Conservation (phyloP, 1,140 invertebrate genomes). For the Temnothorax curvispinosus region DNA sequence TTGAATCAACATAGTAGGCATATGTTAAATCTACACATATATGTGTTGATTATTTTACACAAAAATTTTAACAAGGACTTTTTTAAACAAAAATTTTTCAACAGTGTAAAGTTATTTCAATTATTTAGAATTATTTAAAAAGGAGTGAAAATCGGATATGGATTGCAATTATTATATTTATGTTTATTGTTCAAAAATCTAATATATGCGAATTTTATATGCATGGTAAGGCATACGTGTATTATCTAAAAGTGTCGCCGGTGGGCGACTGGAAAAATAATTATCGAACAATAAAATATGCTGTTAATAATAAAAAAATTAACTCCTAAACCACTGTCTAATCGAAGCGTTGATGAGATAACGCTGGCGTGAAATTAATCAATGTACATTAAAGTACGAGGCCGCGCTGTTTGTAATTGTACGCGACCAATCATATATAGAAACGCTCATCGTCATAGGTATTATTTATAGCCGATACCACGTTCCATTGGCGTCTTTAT, state of each 20-base stretch:
- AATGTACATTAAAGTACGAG: background rate
- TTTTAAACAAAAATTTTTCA: too few relatives aligned
- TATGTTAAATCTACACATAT: too few relatives aligned
- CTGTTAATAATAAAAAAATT: conserved; percentile 20
- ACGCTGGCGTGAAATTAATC: conserved; percentile 8
- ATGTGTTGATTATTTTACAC: too few relatives aligned
- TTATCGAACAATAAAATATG: background rate
- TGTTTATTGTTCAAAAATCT: background rate
- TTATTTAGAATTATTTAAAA: background rate
- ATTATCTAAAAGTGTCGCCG: background rate
- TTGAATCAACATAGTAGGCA: too few relatives aligned
- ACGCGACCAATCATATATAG: background rate
- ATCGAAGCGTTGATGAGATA: conserved; percentile 1
- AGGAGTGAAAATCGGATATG: background rate
- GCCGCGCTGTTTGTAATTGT: background rate
- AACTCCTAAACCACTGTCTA: background rate
- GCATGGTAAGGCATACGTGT: too few relatives aligned
- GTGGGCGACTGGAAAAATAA: background rate
- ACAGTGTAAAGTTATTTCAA: background rate
- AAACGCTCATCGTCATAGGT: background rate
- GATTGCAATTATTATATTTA: background rate
- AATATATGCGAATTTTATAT: background rate
- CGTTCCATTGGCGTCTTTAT: background rate
- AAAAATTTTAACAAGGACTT: too few relatives aligned
- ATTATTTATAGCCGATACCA: conserved; percentile 9